Evolutionary conservation across 2,888 invertebrate species (phyloP).

Genomic region (Lomographa bimaculata): DNA sequence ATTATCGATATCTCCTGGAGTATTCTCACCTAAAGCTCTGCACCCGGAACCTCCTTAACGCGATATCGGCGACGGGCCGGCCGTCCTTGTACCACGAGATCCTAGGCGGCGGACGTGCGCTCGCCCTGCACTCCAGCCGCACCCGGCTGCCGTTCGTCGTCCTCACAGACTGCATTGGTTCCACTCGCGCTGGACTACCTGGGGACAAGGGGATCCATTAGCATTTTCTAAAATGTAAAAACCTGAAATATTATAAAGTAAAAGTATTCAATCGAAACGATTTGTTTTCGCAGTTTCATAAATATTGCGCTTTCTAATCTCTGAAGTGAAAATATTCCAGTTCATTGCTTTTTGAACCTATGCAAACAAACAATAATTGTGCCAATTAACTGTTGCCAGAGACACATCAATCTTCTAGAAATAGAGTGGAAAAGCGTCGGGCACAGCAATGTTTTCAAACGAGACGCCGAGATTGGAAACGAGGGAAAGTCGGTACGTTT

Average conservation of each 20-base stretch:
- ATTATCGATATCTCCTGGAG: too few species aligned
- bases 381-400: constrained; percentile 18
- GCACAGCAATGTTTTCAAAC: constrained; percentile 18
- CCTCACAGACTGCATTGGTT: constrained; percentile 68
- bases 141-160: constrained; percentile 80
- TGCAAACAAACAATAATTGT: constrained; percentile 19
- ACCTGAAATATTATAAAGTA: too few species aligned
- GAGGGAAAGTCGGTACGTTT: constrained; percentile 41
- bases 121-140: constrained; percentile 89
- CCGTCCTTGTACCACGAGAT: constrained; percentile 93
- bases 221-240: too few species aligned
- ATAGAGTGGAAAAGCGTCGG: constrained; percentile 17
- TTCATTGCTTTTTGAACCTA: constrained; percentile 7
- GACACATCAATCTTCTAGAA: constrained; percentile 17
- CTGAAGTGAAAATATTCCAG: too few species aligned
- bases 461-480: constrained; percentile 28
- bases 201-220: constrained; percentile 32
- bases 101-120: constrained; percentile 90
- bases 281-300: too few species aligned
- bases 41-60: constrained; percentile 83
- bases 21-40: constrained; percentile 83
- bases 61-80: constrained; percentile 84
- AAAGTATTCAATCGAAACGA: too few species aligned
- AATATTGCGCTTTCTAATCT: too few species aligned
- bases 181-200: constrained; percentile 75